These are phyloP conservation scores for Carassius gibelio DNA, from an alignment of 2,113 vertebrate genomes.

Conservation along the genomic window DNA sequence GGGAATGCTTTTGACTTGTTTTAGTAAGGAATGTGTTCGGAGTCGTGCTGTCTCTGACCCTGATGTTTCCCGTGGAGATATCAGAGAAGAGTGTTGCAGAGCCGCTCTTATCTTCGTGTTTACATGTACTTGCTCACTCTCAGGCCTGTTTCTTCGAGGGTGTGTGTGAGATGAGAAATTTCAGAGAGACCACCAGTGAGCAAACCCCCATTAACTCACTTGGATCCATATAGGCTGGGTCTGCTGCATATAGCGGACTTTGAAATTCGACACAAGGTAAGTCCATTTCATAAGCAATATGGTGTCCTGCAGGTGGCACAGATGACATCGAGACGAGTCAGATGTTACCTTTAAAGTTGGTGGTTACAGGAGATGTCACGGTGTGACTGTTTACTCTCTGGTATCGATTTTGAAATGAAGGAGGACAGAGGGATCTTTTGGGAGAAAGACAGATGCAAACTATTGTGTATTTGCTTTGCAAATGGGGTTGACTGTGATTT, in stretches of 20 bases:
- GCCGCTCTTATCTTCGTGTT: constrained; percentile 76
- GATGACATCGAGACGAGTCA: not conserved
- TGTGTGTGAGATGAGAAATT: constrained; percentile 56
- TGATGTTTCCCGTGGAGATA: constrained; percentile 74
- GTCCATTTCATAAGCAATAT: constrained; percentile 34
- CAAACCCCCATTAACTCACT: constrained; percentile 54
- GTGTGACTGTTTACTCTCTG: not conserved
- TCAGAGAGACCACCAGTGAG: constrained; percentile 62
- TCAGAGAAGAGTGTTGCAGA: constrained; percentile 66
- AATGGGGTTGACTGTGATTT: constrained; percentile 15
- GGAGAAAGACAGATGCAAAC: not conserved
- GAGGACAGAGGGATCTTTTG: not conserved
- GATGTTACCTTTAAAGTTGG: constrained; percentile 2
- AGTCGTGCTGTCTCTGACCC: constrained; percentile 61
- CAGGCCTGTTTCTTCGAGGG: constrained; percentile 45
- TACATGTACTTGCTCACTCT: constrained; percentile 58
- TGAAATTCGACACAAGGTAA: constrained; percentile 62
- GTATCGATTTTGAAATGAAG: constrained; percentile 24
- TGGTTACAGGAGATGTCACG: not conserved
- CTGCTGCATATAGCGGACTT: constrained; percentile 42
- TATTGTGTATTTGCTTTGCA: constrained; percentile 33
- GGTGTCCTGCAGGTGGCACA: not conserved
- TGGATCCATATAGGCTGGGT: constrained; percentile 42
- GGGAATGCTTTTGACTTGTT: constrained; percentile 32
- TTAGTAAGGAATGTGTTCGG: constrained; percentile 44